phyloP scores from a whole-genome alignment of 1,140 invertebrate species.

The Zophobas morio region DNA sequence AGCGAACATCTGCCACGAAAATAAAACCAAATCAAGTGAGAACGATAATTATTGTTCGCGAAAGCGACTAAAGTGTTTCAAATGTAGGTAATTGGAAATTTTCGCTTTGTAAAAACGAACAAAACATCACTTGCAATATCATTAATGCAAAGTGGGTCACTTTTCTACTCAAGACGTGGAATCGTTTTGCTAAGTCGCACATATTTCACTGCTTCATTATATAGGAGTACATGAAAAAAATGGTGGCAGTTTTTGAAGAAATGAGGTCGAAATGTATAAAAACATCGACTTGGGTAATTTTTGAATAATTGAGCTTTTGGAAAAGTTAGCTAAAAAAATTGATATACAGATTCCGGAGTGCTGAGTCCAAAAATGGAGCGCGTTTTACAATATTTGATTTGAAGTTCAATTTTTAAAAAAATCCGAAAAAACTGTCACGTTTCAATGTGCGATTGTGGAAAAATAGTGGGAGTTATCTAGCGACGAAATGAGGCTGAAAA shows the following conservation, averaged over 20 bases:
- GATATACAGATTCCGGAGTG: too few relatives aligned
- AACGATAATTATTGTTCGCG: constrained; percentile 27
- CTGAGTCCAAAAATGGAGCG: too few relatives aligned
- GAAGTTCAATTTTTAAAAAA: too few relatives aligned
- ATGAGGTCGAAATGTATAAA: not conserved
- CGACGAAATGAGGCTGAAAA: too few relatives aligned
- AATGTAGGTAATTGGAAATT: constrained; percentile 22
- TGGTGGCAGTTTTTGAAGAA: too few relatives aligned
- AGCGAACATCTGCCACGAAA: constrained; percentile 24
- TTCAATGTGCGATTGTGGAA: too few relatives aligned
- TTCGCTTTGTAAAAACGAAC: constrained; percentile 17
- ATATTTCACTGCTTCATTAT: not conserved
- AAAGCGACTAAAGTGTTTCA: constrained; percentile 33
- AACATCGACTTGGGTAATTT: not conserved
- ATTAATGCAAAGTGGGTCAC: constrained; percentile 2
- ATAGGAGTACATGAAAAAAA: not conserved
- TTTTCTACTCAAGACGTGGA: not conserved
- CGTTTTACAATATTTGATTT: too few relatives aligned
- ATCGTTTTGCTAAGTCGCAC: not conserved
- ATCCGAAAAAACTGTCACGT: too few relatives aligned
- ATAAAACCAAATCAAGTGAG: constrained; percentile 37
- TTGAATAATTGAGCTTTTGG: too few relatives aligned
- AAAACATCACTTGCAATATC: not conserved
- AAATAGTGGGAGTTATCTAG: too few relatives aligned
- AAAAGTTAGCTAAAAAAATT: too few relatives aligned